phyloP scores from a whole-genome alignment of 2,888 invertebrate species.

The Drosophila formosana region DNA sequence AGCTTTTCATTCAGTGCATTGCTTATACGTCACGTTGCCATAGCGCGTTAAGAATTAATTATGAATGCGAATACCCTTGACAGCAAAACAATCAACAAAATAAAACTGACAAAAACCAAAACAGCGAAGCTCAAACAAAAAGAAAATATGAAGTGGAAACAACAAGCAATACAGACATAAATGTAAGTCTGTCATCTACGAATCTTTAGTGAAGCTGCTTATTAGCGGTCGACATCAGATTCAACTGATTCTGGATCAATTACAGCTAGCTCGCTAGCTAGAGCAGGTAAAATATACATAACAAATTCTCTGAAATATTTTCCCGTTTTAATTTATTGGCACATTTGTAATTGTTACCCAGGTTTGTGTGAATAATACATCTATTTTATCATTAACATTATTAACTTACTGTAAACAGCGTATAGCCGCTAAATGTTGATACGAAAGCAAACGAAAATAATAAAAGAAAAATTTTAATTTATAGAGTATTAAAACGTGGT shows the following conservation, averaged over 20 bases:
- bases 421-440: background rate
- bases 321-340: background rate
- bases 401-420: slow-evolving; percentile 17
- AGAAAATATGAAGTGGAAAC: background rate
- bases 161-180: background rate
- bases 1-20: slow-evolving; percentile 36
- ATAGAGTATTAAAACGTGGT: background rate
- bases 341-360: background rate
- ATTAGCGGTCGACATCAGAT: slow-evolving; percentile 1
- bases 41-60: slow-evolving; percentile 52
- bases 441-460: background rate
- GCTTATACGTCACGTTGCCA: slow-evolving; percentile 61
- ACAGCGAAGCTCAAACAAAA: background rate
- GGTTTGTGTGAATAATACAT: slow-evolving; percentile 1
- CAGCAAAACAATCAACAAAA: background rate
- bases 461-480: background rate
- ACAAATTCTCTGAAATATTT: background rate
- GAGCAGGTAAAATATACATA: background rate
- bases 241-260: slow-evolving; percentile 1
- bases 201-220: background rate
- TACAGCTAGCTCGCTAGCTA: background rate
- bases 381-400: slow-evolving; percentile 9
- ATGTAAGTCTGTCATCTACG: slow-evolving; percentile 11
- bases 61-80: slow-evolving; percentile 48
- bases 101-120: slow-evolving; percentile 1